Evolutionary conservation across 2,797 vertebrate species (phyloP), one percentile per base, ranked within the genome.

Genomic region (Cossypha caffra): DNA sequence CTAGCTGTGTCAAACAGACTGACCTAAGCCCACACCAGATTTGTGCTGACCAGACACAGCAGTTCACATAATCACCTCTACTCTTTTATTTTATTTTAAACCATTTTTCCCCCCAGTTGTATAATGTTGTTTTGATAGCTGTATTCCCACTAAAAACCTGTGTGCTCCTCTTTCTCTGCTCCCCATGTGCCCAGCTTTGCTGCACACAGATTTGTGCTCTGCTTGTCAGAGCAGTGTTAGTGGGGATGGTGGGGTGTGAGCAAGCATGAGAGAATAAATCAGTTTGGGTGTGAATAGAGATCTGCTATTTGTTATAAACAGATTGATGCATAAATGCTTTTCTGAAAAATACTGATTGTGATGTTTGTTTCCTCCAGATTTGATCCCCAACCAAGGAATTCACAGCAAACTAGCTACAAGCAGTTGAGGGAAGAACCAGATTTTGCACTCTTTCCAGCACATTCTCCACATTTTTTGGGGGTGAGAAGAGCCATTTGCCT

Each of bases 21-120:
- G 74, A 76, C 74, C 92, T 90, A 84, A 95, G 62, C 73, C 66
- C 63, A 35, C 69, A 43, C 0, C 31, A 67, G 67, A 67, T 91
- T 96, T 95, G 75, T 94, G 91, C 96, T 97, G 96, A 95, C 67
- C 78, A 80, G 84, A 87, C 74, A 74, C 55, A 47, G n/a, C 0
- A 0, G 43, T 89, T 96, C 95, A 40, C 47, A 69, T 77, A 96
- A 95, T 15, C 24, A 33, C 35, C n/a, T 51, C 73, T 68, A 5
- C 38, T 79, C 55, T 25, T 29, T 31, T 48, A 50, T 79, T 58
- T 24, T 42, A 31, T 59, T 52, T 37, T 21, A 3, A 16, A 0
- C 18, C 37, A 11, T 4, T 4, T 1, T 1, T 3, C 18, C 4
- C n/a, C 40, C 1, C 4, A 38, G 5, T 88, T 95, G 62, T 81